Evolutionary conservation across 1,140 invertebrate genomes (phyloP).

Genomic region (Zaprionus vittiger): DNA sequence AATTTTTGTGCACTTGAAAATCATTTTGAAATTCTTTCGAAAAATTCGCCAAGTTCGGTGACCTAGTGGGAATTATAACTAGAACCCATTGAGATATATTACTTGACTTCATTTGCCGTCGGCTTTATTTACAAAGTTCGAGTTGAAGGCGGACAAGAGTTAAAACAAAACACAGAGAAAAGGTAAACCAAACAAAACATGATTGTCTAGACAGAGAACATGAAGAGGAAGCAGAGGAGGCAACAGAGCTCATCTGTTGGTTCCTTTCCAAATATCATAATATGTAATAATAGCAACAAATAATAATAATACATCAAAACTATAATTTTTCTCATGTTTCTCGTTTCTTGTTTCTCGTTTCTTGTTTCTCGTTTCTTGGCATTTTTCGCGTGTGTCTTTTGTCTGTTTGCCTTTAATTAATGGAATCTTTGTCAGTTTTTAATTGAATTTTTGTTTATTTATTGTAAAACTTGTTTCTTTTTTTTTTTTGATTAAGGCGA

Average conservation of each 20-base stretch:
- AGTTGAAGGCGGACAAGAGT: slow-evolving; percentile 20
- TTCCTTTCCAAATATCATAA: slow-evolving; percentile 13
- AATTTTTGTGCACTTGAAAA: not conserved
- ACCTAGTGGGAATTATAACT: not conserved
- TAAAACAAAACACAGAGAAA: not conserved
- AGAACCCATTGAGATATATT: not conserved
- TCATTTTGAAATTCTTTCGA: not conserved
- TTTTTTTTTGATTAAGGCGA: not conserved
- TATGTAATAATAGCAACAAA: slow-evolving; percentile 1
- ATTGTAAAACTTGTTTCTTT: slow-evolving; percentile 19
- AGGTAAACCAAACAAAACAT: slow-evolving; percentile 23
- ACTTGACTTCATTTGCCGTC: slow-evolving; percentile 23
- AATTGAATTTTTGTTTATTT: slow-evolving; percentile 39
- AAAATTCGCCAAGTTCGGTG: not conserved
- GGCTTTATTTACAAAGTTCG: slow-evolving; percentile 9
- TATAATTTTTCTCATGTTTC: slow-evolving; percentile 1
- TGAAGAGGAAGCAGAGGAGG: not conserved
- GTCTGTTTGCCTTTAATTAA: slow-evolving; percentile 33
- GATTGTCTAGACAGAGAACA: slow-evolving; percentile 17
- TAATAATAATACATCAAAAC: slow-evolving; percentile 1
- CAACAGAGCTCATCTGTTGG: slow-evolving; percentile 9
- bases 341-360: not conserved
- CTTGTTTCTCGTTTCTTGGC: not conserved
- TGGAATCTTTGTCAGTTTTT: slow-evolving; percentile 38
- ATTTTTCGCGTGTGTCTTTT: slow-evolving; percentile 13